These are phyloP conservation scores for Carollia perspicillata DNA, from an alignment of 2,113 vertebrate genomes.

Conservation along the genomic window DNA sequence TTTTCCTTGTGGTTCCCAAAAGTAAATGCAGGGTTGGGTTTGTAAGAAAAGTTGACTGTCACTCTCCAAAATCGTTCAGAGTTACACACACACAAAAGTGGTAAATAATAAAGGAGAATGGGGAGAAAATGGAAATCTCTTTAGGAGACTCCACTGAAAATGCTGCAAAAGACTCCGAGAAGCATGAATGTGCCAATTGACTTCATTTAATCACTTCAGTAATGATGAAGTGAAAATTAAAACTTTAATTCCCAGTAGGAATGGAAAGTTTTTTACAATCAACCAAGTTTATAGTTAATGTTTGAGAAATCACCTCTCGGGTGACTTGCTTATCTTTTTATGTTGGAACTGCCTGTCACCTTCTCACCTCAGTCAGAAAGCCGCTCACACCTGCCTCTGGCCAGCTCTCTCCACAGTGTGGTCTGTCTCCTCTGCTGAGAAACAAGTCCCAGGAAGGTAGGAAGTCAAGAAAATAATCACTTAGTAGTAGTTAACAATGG, in stretches of 20 bases:
- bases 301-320: neutral
- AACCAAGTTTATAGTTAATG: neutral
- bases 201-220: neutral
- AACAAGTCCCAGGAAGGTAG: neutral
- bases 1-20: neutral
- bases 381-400: neutral
- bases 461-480: neutral
- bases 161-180: neutral
- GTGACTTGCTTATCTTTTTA: neutral
- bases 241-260: neutral
- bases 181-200: neutral
- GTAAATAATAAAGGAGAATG: neutral
- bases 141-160: conserved; percentile 1
- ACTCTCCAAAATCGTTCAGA: neutral
- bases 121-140: neutral
- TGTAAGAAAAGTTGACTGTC: neutral
- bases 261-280: neutral
- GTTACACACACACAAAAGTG: neutral
- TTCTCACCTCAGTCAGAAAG: neutral
- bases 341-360: neutral
- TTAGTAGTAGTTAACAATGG: neutral
- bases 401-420: neutral
- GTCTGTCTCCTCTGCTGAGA: neutral
- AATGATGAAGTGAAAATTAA: neutral
- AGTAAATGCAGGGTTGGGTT: neutral